Evolutionary conservation across 2,113 vertebrate genomes (phyloP).

Genomic region (Sphyrna mokarran): DNA sequence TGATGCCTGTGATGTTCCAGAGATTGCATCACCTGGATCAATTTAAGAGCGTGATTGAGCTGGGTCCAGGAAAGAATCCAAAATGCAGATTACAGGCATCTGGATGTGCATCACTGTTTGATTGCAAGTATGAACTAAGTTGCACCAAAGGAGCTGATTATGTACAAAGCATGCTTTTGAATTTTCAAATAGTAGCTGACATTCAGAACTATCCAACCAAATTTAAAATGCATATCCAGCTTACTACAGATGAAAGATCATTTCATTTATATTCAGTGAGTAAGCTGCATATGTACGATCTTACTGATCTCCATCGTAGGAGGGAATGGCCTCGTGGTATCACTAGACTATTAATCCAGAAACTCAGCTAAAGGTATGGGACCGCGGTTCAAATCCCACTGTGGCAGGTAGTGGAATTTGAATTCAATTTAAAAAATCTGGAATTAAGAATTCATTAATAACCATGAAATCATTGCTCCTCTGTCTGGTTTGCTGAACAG

Average conservation of each 20-base stretch:
- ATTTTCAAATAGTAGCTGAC: background rate
- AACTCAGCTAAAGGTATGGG: no score
- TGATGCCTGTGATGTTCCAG: background rate
- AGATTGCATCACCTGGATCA: background rate
- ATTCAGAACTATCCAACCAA: background rate
- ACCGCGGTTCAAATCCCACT: no score
- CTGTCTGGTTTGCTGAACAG: background rate
- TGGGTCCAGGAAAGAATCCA: background rate
- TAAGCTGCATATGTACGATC: background rate
- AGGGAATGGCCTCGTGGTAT: no score
- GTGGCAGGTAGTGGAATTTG: no score
- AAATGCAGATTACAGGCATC: background rate
- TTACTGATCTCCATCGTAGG: no score
- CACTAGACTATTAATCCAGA: no score
- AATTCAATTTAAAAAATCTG: no score
- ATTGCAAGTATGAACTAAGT: background rate
- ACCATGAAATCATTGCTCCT: no score
- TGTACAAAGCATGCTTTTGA: background rate
- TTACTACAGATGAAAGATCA: background rate
- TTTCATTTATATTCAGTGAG: background rate
- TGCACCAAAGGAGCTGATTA: background rate
- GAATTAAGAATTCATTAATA: no score
- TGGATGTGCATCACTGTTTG: background rate
- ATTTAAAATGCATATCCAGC: background rate
- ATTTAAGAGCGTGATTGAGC: background rate